Evolutionary conservation across 2,797 vertebrate genomes (phyloP), one percentile per base, ranked within the genome.

Genomic region (Crax fasciolata): DNA sequence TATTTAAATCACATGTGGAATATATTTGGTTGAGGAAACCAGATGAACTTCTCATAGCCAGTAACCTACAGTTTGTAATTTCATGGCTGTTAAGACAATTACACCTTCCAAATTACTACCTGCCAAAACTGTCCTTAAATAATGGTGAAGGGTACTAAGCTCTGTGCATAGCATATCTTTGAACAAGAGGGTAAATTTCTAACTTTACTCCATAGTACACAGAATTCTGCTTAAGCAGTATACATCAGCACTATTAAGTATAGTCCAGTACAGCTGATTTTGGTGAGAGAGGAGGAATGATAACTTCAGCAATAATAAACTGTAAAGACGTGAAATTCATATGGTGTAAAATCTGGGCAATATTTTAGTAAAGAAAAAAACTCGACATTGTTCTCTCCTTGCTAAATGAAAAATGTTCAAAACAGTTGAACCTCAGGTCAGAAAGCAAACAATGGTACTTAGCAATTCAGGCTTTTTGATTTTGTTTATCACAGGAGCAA

Each of bases 41-140:
- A 70, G 58, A 80, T 91, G 7, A 84, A 81, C n/a, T 86, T 89
- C 12, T 89, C 59, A 78, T 57, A 82, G 44, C 32, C 2, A 24
- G 46, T 48, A 85, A 77, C 57, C n/a, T 82, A 88, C 25, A 75
- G 72, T 93, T 94, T 96, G 44, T 84, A 58, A 93, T 81, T 90
- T 84, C 32, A 51, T 93, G 32, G 49, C 20, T 44, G 14, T 81
- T 82, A 88, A 21, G 38, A 66, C 55, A 93, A 84, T 84, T 84
- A 67, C 12, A 90, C 28, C 28, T 90, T 78, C 10, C 58, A 93
- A 93, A 90, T 84, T 80, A 55, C 49, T 61, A 70, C 43, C 51
- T 87, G 46, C 10, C 73, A 83, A 86, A 79, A 70, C 27, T 85
- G 32, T 52, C 41, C 61, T 71, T 65, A 61, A 94, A 27, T 63